These are phyloP conservation scores for Ictalurus punctatus DNA, from an alignment of 2,113 vertebrate genomes.

Conservation along the genomic window DNA sequence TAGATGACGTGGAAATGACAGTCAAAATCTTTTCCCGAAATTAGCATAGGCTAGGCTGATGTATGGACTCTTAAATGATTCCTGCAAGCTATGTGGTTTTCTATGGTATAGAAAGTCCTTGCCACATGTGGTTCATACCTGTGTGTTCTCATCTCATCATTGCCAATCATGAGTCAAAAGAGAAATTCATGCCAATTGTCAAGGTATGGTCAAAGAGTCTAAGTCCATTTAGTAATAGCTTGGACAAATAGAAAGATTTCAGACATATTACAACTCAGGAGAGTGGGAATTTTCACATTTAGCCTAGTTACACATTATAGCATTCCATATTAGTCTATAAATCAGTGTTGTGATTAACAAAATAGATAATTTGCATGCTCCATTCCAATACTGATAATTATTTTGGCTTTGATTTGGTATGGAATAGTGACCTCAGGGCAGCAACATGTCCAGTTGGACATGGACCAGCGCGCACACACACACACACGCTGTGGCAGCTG, in stretches of 20 bases:
- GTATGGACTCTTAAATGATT: background rate
- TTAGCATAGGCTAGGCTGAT: background rate
- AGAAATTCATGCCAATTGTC: background rate
- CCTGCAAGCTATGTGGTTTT: background rate
- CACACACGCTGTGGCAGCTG: slow-evolving; percentile 39
- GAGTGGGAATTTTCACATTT: background rate
- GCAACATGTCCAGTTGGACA: slow-evolving; percentile 10
- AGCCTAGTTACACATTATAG: background rate
- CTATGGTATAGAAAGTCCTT: background rate
- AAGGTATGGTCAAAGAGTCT: background rate
- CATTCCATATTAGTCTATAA: background rate
- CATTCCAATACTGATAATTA: slow-evolving; percentile 6
- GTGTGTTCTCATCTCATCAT: background rate
- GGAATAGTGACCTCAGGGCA: slow-evolving; percentile 17
- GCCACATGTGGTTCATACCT: background rate
- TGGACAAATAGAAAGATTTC: background rate
- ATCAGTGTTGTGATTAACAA: background rate
- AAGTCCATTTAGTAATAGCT: background rate
- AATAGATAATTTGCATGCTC: background rate
- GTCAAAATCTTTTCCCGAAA: background rate
- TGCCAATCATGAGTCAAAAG: background rate
- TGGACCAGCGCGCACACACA: slow-evolving; percentile 13
- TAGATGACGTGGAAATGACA: background rate
- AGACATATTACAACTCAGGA: background rate
- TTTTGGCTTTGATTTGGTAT: background rate